Base-by-base conservation (phyloP, 2,888 invertebrate species). In the Ichneumoninae sp. region DNA sequence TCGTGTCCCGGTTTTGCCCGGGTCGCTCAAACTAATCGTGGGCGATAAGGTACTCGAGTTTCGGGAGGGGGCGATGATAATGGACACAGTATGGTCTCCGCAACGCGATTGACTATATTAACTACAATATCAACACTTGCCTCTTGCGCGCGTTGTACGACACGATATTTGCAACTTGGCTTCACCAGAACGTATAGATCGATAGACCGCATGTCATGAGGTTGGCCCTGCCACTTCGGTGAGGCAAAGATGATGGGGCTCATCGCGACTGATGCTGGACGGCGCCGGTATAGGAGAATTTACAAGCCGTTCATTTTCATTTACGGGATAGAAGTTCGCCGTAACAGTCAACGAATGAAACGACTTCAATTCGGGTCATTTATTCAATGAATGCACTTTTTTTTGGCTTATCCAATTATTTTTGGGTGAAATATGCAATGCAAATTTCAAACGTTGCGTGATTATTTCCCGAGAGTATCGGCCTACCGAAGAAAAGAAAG, bases 71-170 rank as follows among this genome's bases (percentile, higher is more conserved):
- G 16, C 4, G 44, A 47, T 16, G 13, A 47, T 47, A 22, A 22
- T 54, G 54, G 19, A 22, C 22, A 54, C 22, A 8, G 22, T 1
- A 22, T 7, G 54, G 57, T 57, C 13, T 57, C 3, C 8, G 57
- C 4, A 10, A 22, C 26, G 57, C 13, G 22, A 57, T 57, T 2
- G 57, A 57, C 26, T 60, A 30, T 60, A 44, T 72, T 44, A 44
- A 60, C 72, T 30, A 74, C 44, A 30, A 47, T 60, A 62, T 74
- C 60, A 62, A 74, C 74, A 26, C 44, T 72, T 76, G 26, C 33
- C 71, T 33, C n/a, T 54, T 80, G 68, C 72, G 52, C 47, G 72
- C 65, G 47, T 77, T 77, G 71, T 72, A 69, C 77, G 68, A 81
- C 72, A 77, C 26, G 72, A 68, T 54, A 74, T 77, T 77, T 62